These are phyloP conservation scores for Rhingia campestris DNA, from an alignment of 2,888 invertebrate genomes.

Conservation along the genomic window DNA sequence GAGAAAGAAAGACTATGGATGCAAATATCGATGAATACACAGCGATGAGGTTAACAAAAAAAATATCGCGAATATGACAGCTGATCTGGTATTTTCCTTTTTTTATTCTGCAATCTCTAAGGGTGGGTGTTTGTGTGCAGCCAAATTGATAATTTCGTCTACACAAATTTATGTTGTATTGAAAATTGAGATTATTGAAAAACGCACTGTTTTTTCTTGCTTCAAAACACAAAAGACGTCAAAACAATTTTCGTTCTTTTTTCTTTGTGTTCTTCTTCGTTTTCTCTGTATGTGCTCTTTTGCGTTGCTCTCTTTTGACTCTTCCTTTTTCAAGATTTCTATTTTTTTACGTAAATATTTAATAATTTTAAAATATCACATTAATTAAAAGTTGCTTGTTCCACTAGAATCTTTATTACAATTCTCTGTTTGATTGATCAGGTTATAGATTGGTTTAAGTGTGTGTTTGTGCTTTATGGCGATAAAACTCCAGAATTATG, in stretches of 20 bases:
- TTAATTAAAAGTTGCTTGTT: constrained; percentile 34
- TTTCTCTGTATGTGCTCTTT: constrained; percentile 8
- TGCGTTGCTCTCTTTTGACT: constrained; percentile 26
- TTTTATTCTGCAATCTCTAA: background rate
- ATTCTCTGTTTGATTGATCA: constrained; percentile 5
- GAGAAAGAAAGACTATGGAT: constrained; percentile 28
- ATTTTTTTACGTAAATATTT: constrained; percentile 69
- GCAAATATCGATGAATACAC: constrained; percentile 54
- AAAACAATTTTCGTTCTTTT: constrained; percentile 57
- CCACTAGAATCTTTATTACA: constrained; percentile 20
- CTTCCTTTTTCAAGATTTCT: constrained; percentile 10
- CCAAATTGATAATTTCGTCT: background rate
- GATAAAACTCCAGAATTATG: background rate
- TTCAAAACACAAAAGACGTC: constrained; percentile 68
- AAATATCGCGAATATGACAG: constrained; percentile 47
- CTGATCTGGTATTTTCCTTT: constrained; percentile 30
- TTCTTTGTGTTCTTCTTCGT: constrained; percentile 26
- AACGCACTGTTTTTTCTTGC: constrained; percentile 49
- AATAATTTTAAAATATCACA: constrained; percentile 61
- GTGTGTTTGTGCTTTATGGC: background rate
- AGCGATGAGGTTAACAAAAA: constrained; percentile 11
- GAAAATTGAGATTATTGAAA: constrained; percentile 43
- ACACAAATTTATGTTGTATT: constrained; percentile 11
- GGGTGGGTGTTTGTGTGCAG: background rate
- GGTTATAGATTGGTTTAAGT: background rate